phyloP scores from a whole-genome alignment of 2,797 vertebrate genomes.

The Acipenser oxyrinchus region DNA sequence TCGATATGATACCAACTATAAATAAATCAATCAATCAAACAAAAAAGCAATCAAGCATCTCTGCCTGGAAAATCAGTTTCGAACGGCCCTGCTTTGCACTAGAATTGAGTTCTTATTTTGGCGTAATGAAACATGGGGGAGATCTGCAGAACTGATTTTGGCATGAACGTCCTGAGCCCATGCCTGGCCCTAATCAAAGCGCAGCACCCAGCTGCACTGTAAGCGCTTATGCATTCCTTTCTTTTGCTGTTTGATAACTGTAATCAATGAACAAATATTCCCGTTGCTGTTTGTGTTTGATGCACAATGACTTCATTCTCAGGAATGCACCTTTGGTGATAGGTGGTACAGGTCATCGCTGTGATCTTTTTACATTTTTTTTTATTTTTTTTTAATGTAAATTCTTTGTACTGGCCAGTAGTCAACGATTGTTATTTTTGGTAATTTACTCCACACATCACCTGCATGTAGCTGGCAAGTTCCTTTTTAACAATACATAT shows the following conservation, averaged over 20 bases:
- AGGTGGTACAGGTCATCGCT: no score
- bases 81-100: no score
- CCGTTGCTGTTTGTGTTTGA: slow-evolving; percentile 17
- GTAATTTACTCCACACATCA: neutral
- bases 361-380: no score
- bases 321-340: neutral
- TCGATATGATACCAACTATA: no score
- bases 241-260: slow-evolving; percentile 19
- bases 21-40: no score
- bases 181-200: neutral
- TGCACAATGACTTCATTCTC: slow-evolving; percentile 3
- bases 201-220: neutral
- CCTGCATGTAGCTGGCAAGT: neutral
- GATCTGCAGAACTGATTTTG: slow-evolving; percentile 1
- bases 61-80: no score
- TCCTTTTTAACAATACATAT: neutral
- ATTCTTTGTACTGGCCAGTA: neutral
- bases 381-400: no score
- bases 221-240: slow-evolving; percentile 11
- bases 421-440: slow-evolving; percentile 13
- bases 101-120: neutral
- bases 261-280: slow-evolving; percentile 22
- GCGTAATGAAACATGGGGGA: slow-evolving; percentile 9
- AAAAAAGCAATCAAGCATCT: no score
- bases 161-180: neutral